These are phyloP conservation scores for Leptinotarsa lineolata DNA, from an alignment of 1,140 invertebrate species.

Conservation along the genomic window DNA sequence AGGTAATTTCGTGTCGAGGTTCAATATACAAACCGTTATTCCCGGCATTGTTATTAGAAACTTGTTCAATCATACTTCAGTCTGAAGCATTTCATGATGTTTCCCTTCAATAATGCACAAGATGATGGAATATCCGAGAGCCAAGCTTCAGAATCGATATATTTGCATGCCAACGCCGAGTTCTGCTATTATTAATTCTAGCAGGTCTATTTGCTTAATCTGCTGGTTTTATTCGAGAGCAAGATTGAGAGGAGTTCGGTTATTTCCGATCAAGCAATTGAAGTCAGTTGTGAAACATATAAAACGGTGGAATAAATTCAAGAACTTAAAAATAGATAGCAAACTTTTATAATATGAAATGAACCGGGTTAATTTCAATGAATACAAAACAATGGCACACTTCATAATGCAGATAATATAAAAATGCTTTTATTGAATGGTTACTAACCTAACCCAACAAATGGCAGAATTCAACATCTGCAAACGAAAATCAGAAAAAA, in stretches of 20 bases:
- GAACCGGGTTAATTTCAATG: too few relatives aligned
- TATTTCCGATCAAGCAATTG: neutral
- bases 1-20: neutral
- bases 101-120: conserved; percentile 15
- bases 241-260: neutral
- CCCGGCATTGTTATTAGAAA: conserved; percentile 10
- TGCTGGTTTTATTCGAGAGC: neutral
- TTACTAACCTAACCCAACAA: too few relatives aligned
- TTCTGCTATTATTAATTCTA: conserved; percentile 2
- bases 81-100: conserved; percentile 18
- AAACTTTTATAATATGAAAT: too few relatives aligned
- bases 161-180: conserved; percentile 4
- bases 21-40: conserved; percentile 7
- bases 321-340: too few relatives aligned
- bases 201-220: neutral
- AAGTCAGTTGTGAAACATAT: too few relatives aligned
- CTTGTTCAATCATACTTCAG: conserved; percentile 23
- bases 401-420: too few relatives aligned
- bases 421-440: too few relatives aligned
- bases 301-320: too few relatives aligned
- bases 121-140: conserved; percentile 7
- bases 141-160: neutral
- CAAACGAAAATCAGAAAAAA: too few relatives aligned
- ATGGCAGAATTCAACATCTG: too few relatives aligned
- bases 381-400: too few relatives aligned